Conservation (phyloP, 2,888 invertebrate species). For the Stenchaetothrips biformis region DNA sequence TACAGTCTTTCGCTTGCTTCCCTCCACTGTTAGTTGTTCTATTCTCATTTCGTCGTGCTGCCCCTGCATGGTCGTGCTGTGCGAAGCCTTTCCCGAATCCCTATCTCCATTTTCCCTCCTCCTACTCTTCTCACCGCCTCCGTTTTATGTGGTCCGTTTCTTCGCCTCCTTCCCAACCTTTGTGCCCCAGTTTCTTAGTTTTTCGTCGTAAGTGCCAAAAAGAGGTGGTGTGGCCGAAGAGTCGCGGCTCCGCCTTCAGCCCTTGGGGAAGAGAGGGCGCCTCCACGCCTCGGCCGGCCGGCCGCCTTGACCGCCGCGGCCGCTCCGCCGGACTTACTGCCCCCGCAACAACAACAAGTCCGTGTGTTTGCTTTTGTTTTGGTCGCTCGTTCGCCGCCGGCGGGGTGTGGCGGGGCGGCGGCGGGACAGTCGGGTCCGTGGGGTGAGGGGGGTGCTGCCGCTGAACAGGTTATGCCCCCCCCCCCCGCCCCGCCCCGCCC, state of each 20-base stretch:
- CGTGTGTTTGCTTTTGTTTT: conserved; percentile 41
- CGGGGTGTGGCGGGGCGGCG: not conserved
- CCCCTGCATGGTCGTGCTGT: no score
- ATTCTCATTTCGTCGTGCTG: no score
- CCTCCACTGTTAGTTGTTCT: no score
- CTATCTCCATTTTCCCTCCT: conserved; percentile 37
- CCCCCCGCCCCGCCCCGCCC: not conserved
- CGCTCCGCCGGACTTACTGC: conserved; percentile 36
- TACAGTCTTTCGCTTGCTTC: no score
- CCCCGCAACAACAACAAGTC: conserved; percentile 39
- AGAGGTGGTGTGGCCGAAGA: not conserved
- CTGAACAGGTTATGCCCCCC: conserved; percentile 26
- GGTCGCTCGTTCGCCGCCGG: conserved; percentile 40
- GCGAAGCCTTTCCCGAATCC: not conserved
- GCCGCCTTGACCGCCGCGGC: conserved; percentile 40
- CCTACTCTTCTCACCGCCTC: conserved; percentile 30
- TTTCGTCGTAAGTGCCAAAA: no score
- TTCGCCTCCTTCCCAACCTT: not conserved
- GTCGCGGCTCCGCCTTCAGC: not conserved
- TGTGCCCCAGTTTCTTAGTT: no score
- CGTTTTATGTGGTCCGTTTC: conserved; percentile 27
- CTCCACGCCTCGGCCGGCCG: not conserved
- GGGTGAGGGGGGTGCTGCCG: conserved; percentile 30
- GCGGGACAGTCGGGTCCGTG: conserved; percentile 25
- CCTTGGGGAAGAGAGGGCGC: not conserved